phyloP scores from a whole-genome alignment of 2,888 invertebrate species.

The Thysanoteuthis rhombus region DNA sequence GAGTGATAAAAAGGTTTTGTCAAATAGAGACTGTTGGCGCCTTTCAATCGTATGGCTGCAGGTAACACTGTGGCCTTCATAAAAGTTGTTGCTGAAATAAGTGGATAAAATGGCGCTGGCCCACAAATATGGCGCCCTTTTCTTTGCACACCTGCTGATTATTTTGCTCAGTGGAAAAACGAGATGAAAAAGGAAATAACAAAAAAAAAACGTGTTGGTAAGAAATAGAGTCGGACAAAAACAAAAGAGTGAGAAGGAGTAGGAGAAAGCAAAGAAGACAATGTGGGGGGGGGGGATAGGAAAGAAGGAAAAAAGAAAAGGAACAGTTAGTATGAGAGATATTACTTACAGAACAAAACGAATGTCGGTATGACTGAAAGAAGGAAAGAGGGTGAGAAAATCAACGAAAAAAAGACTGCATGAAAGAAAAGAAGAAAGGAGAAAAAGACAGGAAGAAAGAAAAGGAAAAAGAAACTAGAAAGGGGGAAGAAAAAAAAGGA shows the following conservation, averaged over 20 bases:
- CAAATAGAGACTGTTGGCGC: slow-evolving; percentile 12
- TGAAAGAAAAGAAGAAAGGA: neutral
- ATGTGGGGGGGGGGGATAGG: neutral
- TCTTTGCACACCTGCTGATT: neutral
- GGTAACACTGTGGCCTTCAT: neutral
- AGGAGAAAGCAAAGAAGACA: neutral
- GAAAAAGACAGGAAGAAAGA: too few relatives aligned
- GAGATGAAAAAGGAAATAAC: neutral
- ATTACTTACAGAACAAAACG: too few relatives aligned
- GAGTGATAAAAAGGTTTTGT: slow-evolving; percentile 12
- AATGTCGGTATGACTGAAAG: too few relatives aligned
- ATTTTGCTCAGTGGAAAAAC: neutral
- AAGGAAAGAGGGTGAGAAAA: too few relatives aligned
- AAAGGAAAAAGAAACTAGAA: too few relatives aligned
- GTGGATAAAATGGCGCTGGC: neutral
- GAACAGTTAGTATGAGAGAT: too few relatives aligned
- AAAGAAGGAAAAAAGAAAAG: neutral
- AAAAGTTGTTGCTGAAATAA: neutral
- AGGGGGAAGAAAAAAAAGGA: neutral
- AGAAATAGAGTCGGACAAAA: neutral
- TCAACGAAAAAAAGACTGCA: too few relatives aligned
- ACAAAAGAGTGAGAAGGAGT: neutral
- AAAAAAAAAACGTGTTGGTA: neutral
- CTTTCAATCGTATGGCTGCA: neutral
- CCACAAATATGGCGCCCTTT: neutral